These are phyloP conservation scores for Melanotaenia pygmaea DNA, from an alignment of 2,797 vertebrate genomes.

Conservation along the genomic window DNA sequence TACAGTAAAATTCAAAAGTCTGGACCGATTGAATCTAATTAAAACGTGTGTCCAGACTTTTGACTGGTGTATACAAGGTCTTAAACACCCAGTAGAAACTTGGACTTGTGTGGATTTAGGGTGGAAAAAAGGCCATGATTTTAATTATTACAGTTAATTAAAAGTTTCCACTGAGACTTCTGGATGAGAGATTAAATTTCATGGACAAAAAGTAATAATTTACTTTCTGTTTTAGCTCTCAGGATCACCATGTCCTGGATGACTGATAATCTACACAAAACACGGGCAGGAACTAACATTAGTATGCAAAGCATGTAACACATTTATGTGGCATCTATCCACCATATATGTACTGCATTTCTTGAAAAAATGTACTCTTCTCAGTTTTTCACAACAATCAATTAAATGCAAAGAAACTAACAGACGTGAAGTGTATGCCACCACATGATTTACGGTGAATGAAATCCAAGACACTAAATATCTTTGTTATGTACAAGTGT, in stretches of 20 bases:
- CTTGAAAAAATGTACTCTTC: too few relatives aligned
- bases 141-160: not conserved
- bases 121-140: not conserved
- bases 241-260: too few relatives aligned
- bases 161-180: not conserved
- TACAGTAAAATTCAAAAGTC: not conserved
- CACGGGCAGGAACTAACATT: not conserved
- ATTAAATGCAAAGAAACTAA: too few relatives aligned
- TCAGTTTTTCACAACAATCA: too few relatives aligned
- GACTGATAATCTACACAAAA: not conserved
- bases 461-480: not conserved
- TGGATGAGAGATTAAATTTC: not conserved
- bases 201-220: too few relatives aligned
- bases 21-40: too few relatives aligned
- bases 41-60: too few relatives aligned
- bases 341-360: too few relatives aligned
- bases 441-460: too few relatives aligned
- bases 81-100: conserved; percentile 16
- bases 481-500: not conserved
- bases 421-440: too few relatives aligned
- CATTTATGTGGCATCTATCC: too few relatives aligned
- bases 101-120: conserved; percentile 22
- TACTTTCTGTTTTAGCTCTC: too few relatives aligned
- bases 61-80: conserved; percentile 11
- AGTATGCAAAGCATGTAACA: not conserved